Conservation (phyloP, 2,797 vertebrate genomes). For the Falco berigora region DNA sequence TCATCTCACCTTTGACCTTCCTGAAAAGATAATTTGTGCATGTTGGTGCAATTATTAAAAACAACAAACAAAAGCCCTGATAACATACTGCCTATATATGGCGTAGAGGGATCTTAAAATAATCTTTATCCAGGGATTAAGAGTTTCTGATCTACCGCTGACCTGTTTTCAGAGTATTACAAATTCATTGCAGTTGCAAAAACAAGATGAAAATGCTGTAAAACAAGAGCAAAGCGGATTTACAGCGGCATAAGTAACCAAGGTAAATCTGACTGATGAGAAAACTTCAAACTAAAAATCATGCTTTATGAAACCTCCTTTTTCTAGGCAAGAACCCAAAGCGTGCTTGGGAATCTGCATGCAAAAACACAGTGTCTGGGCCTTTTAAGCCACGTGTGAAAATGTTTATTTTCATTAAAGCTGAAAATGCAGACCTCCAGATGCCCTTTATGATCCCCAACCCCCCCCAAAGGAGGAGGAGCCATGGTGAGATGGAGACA, state of each 20-base stretch:
- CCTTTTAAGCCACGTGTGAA: neutral
- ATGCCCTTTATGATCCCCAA: neutral
- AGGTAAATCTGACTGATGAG: neutral
- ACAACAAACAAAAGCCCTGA: neutral
- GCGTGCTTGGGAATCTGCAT: neutral
- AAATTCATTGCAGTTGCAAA: slow-evolving; percentile 21
- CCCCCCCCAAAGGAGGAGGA: neutral
- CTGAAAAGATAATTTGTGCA: neutral
- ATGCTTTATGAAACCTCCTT: neutral
- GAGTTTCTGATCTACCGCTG: slow-evolving; percentile 60
- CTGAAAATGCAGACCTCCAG: neutral
- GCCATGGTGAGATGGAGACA: neutral
- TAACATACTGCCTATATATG: neutral
- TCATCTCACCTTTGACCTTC: neutral
- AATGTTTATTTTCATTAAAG: neutral
- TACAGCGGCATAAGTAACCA: neutral
- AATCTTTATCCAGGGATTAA: slow-evolving; percentile 70
- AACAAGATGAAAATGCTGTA: slow-evolving; percentile 6
- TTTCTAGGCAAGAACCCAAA: neutral
- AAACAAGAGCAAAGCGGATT: slow-evolving; percentile 10
- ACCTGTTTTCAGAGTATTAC: slow-evolving; percentile 61
- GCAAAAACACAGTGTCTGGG: neutral
- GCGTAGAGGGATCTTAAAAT: slow-evolving; percentile 44
- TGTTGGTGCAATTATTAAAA: neutral
- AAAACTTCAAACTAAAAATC: neutral